Percentiles rank a stretch among this genome's conserved stretches.
phyloP scores from a whole-genome alignment of 2,888 invertebrate genomes.

The Drosophila atripex region DNA sequence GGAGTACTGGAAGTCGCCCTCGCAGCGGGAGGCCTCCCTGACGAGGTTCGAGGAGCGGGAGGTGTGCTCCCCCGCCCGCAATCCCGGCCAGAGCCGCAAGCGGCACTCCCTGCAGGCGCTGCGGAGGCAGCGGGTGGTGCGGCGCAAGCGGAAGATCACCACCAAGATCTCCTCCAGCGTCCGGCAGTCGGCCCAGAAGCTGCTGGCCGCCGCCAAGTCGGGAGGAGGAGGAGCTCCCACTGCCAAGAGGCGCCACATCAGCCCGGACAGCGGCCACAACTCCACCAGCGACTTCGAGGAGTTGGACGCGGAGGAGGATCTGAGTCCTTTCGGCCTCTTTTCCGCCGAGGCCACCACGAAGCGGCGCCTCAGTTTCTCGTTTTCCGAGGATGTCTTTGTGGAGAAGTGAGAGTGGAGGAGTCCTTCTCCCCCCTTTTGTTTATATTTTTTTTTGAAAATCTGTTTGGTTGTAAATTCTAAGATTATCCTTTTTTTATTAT shows the following conservation, averaged over 20 bases:
- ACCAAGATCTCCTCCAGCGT: constrained; percentile 71
- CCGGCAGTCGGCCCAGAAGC: constrained; percentile 78
- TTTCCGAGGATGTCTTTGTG: constrained; percentile 84
- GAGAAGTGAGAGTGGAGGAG: constrained; percentile 33
- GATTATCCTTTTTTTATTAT: constrained; percentile 26
- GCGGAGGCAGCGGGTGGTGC: constrained; percentile 71
- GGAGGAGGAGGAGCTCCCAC: constrained; percentile 1
- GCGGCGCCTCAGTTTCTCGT: constrained; percentile 84
- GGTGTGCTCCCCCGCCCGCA: constrained; percentile 69
- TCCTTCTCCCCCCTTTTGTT: not conserved
- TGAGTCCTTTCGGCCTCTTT: constrained; percentile 4
- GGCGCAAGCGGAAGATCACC: constrained; percentile 76
- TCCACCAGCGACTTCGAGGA: constrained; percentile 73
- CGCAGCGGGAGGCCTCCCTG: constrained; percentile 17
- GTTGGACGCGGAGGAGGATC: constrained; percentile 40
- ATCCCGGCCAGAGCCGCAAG: constrained; percentile 11
- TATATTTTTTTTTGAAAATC: constrained; percentile 16
- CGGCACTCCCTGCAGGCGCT: constrained; percentile 56
- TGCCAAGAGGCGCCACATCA: constrained; percentile 65
- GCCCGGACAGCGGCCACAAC: constrained; percentile 83
- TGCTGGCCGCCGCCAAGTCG: constrained; percentile 58
- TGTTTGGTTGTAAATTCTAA: constrained; percentile 15
- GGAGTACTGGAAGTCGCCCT: constrained; percentile 81
- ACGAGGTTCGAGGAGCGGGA: constrained; percentile 78
- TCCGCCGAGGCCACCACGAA: constrained; percentile 67